Evolutionary conservation across 2,113 vertebrate genomes (phyloP), one percentile per base, ranked within the genome.

Genomic region (Forbesichthys papilliferus): DNA sequence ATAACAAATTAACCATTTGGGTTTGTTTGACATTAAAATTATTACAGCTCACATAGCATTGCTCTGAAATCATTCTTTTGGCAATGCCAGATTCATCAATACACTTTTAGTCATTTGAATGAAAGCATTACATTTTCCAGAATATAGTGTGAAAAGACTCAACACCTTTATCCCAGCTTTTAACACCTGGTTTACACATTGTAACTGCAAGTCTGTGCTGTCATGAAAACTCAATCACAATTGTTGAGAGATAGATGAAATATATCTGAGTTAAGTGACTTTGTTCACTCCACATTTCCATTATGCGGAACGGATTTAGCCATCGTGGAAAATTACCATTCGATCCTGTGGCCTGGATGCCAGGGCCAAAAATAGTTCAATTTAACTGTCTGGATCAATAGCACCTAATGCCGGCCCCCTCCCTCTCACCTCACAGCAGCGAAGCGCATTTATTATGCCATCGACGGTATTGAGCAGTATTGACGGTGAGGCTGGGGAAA

Each of bases 401-500:
- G 60, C 79, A 80, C 73, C 84, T 84, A 81, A 86, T 83, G 69
- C 74, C 76, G 77, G 77, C 80, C 71, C 61, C 73, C 80, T 82
- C 82, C 18, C 49, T 82, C 70, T 78, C 71, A 67, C 84, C 83
- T 87, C 79, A 80, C 48, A 48, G 69, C 9, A 65, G 78, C 65
- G 55, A 57, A 13, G 77, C 55, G 83, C 80, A 85, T 87, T 90
- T 82, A 84, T 84, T 79, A 86, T 74, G 60, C 47, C 64, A 88
- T 88, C 76, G 90, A 87, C 78, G 48, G 64, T 78, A 89, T 88
- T 87, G 88, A 91, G 62, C 81, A 51, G 68, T 81, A 90, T 86
- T 81, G 87, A 87, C 66, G 36, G 79, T 53, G 34, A 55, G 59
- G 71, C 51, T 42, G 83, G 62, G 79, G 74, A n/a, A 82, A 82